Base-by-base conservation (phyloP, 2,797 vertebrate genomes). In the Rousettus madagascariensis region DNA sequence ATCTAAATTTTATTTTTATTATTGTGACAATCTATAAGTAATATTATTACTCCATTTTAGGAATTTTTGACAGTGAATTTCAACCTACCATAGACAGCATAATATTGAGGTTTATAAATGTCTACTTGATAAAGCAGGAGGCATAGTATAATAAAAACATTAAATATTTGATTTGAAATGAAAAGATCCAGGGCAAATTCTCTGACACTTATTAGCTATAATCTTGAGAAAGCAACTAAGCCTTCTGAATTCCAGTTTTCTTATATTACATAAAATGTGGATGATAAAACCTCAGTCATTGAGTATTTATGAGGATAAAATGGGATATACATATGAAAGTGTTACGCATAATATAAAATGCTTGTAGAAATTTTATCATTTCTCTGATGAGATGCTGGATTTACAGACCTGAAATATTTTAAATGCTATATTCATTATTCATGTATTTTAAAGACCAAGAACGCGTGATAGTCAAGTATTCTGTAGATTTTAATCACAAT, bases 1-100 rank as follows among this genome's bases (percentile, higher is more conserved):
- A 82, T 72, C 6, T 61, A 16, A 92, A 90, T 77, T 89, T 89
- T 66, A 83, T 69, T 95, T 86, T 92, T 85, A 61, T 59, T 77
- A 87, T 1, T 86, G 15, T 72, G 43, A 77, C 17, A 78, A 86
- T 49, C 41, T 84, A 28, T 4, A 82, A 94, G 15, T 57, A 72
- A 38, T 49, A 12, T 61, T 61, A 86, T 61, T 43, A 93, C n/a
- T 90, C 22, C 28, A 82, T n/a, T 86, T 84, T 13, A 87, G 13
- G 86, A 72, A 82, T 63, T 69, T 71, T 19, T 72, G 33, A 59
- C 26, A 30, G 16, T 93, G 33, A 75, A n/a, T 71, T 91, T 66
- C 46, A 69, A 68, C 30, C 33, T 90, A 61, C 12, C 74, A 36
- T 24, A 82, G 22, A 80, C 3, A 74, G 24, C 17, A 57, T 78